These are phyloP conservation scores for Megastigmus dorsalis DNA, from an alignment of 2,888 invertebrate species.

Conservation along the genomic window DNA sequence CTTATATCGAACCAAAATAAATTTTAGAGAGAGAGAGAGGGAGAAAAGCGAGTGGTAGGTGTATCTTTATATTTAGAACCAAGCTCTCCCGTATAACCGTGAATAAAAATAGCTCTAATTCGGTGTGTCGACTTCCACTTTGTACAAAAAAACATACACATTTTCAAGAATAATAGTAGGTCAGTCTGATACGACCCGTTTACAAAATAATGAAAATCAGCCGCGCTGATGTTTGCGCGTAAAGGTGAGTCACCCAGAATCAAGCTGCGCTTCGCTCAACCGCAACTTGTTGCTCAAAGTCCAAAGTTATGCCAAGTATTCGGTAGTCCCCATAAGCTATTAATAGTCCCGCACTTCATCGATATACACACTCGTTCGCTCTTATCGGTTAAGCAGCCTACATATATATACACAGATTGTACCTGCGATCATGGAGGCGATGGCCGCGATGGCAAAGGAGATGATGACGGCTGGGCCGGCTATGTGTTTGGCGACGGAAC, in stretches of 20 bases:
- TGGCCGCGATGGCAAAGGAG: constrained; percentile 91
- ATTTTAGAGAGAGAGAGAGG: neutral
- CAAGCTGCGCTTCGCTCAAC: too few species aligned
- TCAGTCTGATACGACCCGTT: too few species aligned
- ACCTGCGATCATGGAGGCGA: constrained; percentile 95
- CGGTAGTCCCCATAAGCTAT: too few species aligned
- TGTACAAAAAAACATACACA: too few species aligned
- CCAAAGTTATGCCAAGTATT: constrained; percentile 11
- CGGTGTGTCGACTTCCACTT: neutral
- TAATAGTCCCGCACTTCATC: neutral
- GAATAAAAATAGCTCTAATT: constrained; percentile 21
- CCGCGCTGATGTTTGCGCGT: too few species aligned
- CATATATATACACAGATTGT: too few species aligned
- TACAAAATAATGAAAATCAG: too few species aligned
- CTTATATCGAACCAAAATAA: constrained; percentile 16
- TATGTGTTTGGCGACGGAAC: constrained; percentile 85
- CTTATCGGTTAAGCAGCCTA: neutral
- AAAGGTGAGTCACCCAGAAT: too few species aligned
- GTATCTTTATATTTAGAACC: neutral
- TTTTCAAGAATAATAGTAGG: too few species aligned
- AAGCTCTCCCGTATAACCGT: neutral
- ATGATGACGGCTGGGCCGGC: constrained; percentile 92
- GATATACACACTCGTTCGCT: neutral
- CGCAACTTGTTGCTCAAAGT: neutral
- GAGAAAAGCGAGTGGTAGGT: neutral